A percentile compares a stretch with the other conserved stretches of the same genome.
Conservation (phyloP, 2,888 invertebrate genomes). For the Autographa pulchrina region DNA sequence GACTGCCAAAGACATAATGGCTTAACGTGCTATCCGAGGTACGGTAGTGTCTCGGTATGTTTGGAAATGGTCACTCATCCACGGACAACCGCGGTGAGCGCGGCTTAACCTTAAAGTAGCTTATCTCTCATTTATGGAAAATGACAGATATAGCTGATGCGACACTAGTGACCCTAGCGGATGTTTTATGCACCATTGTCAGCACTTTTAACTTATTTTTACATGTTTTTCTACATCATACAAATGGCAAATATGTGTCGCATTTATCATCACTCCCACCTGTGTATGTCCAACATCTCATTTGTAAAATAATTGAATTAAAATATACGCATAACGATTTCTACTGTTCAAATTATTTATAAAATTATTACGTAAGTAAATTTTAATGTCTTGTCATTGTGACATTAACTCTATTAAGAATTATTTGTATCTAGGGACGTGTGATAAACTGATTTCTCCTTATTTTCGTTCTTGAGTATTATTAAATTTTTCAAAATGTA, state of each 20-base stretch:
- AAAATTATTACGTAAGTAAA: not conserved
- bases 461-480: too few relatives aligned
- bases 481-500: too few relatives aligned
- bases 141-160: too few relatives aligned
- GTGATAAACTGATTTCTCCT: too few relatives aligned
- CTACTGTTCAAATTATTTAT: not conserved
- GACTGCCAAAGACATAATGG: too few relatives aligned
- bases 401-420: not conserved
- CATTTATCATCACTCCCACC: conserved; percentile 3
- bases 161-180: too few relatives aligned
- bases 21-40: too few relatives aligned
- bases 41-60: too few relatives aligned
- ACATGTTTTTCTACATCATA: not conserved
- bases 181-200: not conserved
- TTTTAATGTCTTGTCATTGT: not conserved
- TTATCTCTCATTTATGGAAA: too few relatives aligned
- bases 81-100: too few relatives aligned
- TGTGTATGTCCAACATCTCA: not conserved
- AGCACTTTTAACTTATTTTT: not conserved
- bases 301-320: not conserved
- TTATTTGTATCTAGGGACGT: not conserved
- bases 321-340: conserved; percentile 2
- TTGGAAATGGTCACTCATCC: too few relatives aligned
- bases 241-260: not conserved
- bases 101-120: too few relatives aligned